Evolutionary conservation across 2,113 vertebrate species (phyloP).

Genomic region (Glaucomys volans): DNA sequence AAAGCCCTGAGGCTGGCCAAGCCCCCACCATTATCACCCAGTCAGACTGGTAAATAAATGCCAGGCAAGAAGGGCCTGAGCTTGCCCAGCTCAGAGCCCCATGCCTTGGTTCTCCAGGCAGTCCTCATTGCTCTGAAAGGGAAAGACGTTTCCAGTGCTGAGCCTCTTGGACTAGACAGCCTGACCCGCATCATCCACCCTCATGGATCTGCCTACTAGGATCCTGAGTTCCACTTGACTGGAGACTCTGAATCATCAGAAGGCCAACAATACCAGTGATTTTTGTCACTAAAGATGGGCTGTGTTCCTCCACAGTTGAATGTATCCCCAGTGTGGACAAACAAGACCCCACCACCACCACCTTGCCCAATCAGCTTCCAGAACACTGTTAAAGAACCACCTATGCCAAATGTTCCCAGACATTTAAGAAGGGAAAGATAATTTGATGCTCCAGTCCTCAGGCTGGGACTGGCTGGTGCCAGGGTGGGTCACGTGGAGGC

Average conservation of each 20-base stretch:
- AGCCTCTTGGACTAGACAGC: background rate
- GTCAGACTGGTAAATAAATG: background rate
- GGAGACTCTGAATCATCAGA: background rate
- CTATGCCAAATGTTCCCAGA: background rate
- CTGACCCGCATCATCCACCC: background rate
- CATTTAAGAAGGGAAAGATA: background rate
- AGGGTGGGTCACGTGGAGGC: background rate
- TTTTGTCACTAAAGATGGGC: background rate
- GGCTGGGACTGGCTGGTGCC: background rate
- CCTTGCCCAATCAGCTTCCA: background rate
- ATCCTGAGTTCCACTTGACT: background rate
- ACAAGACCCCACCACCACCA: background rate
- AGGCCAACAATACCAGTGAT: background rate
- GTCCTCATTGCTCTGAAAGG: background rate
- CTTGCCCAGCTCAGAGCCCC: background rate
- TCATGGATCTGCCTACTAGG: fast-evolving
- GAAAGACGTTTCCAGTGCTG: background rate
- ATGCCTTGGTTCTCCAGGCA: too few relatives aligned
- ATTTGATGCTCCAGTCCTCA: background rate
- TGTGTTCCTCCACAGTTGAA: background rate
- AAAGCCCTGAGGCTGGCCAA: background rate
- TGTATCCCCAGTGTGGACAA: too few relatives aligned
- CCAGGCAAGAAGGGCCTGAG: background rate
- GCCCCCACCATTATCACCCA: background rate
- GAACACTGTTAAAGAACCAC: background rate